Evolutionary conservation across 2,888 invertebrate species (phyloP).

Genomic region (Apodemia duryi): DNA sequence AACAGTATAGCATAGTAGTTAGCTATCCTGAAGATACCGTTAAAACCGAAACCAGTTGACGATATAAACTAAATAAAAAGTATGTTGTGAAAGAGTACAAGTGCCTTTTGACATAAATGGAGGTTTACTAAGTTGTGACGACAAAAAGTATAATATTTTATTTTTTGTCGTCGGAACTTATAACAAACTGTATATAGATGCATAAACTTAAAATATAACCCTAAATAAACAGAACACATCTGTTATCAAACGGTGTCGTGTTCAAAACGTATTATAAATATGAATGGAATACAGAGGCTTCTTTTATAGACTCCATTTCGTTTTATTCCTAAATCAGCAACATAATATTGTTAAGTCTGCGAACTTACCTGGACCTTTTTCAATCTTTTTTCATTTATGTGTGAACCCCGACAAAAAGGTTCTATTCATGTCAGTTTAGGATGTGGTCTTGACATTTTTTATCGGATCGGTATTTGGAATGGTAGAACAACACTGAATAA

Average conservation of each 20-base stretch:
- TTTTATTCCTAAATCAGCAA: slow-evolving; percentile 22
- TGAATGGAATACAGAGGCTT: slow-evolving; percentile 15
- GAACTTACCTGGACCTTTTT: slow-evolving; percentile 21
- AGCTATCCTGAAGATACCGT: too few species aligned
- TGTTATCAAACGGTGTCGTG: neutral
- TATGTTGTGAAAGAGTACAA: too few species aligned
- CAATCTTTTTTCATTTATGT: slow-evolving; percentile 23
- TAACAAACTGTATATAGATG: too few species aligned
- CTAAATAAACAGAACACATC: too few species aligned
- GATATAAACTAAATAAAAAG: too few species aligned
- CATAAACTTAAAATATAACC: too few species aligned
- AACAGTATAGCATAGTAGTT: too few species aligned
- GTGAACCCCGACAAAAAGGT: slow-evolving; percentile 15
- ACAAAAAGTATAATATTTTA: too few species aligned
- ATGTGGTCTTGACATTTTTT: slow-evolving; percentile 10
- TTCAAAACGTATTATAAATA: neutral
- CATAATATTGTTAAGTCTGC: slow-evolving; percentile 22
- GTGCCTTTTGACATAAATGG: too few species aligned
- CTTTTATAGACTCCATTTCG: slow-evolving; percentile 21
- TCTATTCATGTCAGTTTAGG: slow-evolving; percentile 19
- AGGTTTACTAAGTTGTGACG: too few species aligned
- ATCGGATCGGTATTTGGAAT: slow-evolving; percentile 11
- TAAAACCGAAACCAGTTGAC: too few species aligned
- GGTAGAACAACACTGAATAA: slow-evolving; percentile 15
- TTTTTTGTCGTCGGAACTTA: too few species aligned